Percentiles rank a stretch among this genome's conserved stretches.
phyloP scores from a whole-genome alignment of 2,113 vertebrate species.

The Scolopax mira region DNA sequence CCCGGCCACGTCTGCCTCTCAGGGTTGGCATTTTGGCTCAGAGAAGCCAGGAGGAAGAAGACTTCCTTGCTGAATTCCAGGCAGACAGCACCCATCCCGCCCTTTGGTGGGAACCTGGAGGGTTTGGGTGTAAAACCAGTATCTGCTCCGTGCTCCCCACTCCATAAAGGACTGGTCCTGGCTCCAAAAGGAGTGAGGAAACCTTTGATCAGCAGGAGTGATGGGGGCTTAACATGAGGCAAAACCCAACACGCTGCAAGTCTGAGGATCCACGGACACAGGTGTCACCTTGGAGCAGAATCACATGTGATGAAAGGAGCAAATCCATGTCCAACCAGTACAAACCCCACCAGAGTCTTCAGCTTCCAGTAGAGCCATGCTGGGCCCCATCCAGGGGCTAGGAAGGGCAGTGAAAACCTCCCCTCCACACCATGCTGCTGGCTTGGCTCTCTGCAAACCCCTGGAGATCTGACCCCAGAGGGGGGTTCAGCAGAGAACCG shows the following conservation, averaged over 20 bases:
- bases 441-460: neutral
- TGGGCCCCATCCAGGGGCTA: neutral
- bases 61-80: neutral
- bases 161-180: fast-evolving
- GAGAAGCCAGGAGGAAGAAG: neutral
- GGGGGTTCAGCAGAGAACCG: neutral
- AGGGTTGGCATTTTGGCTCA: neutral
- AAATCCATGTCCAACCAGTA: neutral
- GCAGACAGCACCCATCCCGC: neutral
- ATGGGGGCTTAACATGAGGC: fast-evolving
- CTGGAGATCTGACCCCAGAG: neutral
- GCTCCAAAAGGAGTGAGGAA: neutral
- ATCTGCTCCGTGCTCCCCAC: fast-evolving
- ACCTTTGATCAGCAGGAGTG: neutral
- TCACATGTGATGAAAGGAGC: fast-evolving
- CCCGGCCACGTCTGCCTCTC: neutral
- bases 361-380: neutral
- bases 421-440: neutral
- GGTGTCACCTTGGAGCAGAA: fast-evolving
- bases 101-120: neutral
- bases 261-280: neutral
- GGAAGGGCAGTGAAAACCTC: neutral
- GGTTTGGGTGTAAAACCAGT: neutral
- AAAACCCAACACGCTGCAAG: neutral
- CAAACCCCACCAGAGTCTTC: neutral